Evolutionary conservation across 2,888 invertebrate species (phyloP), one percentile per base, ranked within the genome.

Genomic region (Lochmaea capreae): DNA sequence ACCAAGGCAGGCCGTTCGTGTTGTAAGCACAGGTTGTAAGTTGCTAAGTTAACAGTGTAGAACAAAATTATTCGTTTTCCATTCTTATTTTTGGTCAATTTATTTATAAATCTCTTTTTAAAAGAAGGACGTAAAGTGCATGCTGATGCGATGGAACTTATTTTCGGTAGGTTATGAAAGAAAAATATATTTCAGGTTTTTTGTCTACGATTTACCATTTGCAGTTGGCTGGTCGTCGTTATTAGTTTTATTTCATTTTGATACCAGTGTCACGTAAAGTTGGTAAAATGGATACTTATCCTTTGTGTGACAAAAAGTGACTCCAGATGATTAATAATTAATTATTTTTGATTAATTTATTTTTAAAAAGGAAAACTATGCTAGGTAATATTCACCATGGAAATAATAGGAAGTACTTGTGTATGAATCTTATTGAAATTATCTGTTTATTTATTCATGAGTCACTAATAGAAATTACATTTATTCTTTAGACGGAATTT

Each of bases 181-280:
- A 57, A 67, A 66, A 65, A 61, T 58, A 72, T 68, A 73, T 70
- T 75, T 67, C 67, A 71, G 76, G 54, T 54, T 16, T 42, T 79
- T 81, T 79, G 77, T 81, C 61, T 71, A 74, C 74, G 74, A 78
- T 79, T 63, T 77, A 81, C 80, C 82, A 81, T 82, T 82, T 82
- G 81, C 81, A 82, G 78, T 80, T 80, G 79, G 73, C 78, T 78
- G 74, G 77, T 79, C 80, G 77, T 80, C 80, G 77, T 82, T 81
- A 77, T 79, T 83, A 78, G 83, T 84, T 84, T 83, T 83, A 83
- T 84, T 84, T 82, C 82, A 81, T 84, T 84, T 82, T 83, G 80
- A 82, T 83, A 81, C 78, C 83, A 81, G 80, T 83, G 84, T 84
- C 83, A 83, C 80, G 80, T 80, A 81, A 77, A 81, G 80, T 77